Base-by-base conservation (phyloP, 2,113 vertebrate species). In the Nycticryphes semicollaris region DNA sequence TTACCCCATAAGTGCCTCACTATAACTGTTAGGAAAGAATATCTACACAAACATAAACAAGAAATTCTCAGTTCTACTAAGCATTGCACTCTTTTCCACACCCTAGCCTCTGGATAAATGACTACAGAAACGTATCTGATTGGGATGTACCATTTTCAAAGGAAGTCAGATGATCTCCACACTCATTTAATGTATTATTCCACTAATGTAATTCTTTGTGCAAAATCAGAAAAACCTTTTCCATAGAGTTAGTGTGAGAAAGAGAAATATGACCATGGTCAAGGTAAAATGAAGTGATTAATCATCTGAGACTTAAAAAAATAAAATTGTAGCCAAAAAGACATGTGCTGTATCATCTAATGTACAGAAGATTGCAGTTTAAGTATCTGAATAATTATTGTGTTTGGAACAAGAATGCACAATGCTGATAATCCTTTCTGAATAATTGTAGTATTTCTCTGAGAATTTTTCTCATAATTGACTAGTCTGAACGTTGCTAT, bases 381-480 rank as follows among this genome's bases (percentile, higher is more conserved):
- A 91, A 95, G 33, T 94, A 92, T 92, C 90, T 92, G 82, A 96
- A 94, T 91, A 97, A 98, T 97, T 97, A 81, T 68, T 89, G 50
- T 77, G 70, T 93, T 97, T 96, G 78, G 93, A 90, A 90, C 59
- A 94, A 96, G 82, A 93, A 93, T 79, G 78, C 13, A 31, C 17
- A 74, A 23, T 9, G 5, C 67, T 73, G 31, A 91, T 93, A 97
- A 97, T 92, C 48, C 57, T 97, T 79, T 72, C 87, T 96, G 87
- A 97, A 97, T 94, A 97, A 94, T 81, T 85, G 37, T 51, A 86
- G 37, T 64, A 37, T 75, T 98, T 91, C 66, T 92, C 75, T 48
- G 50, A 19, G 27, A 89, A 91, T 91, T 91, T 79, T 64, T 75
- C 81, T 93, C 67, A 23, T 92, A 94, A 96, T 84, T 97, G 89